Evolutionary conservation across 2,888 invertebrate species (phyloP), one percentile per base, ranked within the genome.

Genomic region (Poecilus cupreus): DNA sequence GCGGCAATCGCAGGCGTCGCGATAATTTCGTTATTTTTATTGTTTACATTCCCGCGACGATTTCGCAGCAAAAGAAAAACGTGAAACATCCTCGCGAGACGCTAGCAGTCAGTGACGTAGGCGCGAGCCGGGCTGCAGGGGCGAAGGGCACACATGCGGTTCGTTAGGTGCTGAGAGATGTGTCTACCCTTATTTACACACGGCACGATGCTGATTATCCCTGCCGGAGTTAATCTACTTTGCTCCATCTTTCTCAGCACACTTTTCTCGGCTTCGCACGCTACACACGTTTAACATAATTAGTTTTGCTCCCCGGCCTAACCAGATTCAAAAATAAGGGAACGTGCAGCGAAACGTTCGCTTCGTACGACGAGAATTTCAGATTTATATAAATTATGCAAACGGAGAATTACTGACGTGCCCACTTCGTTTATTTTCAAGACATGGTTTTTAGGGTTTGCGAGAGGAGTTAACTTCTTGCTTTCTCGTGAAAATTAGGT

Each of bases 101-200:
- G 70, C 72, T 32, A 8, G 8, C 32, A 32, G 32, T 32, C 32
- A 32, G 1, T 32, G 32, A 32, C 32, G 4, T 32, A 1, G 32
- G 32, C 32, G 32, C 6, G 6, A 32, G 32, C 4, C 6, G 32
- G 32, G 32, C 6, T 32, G 32, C 6, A 5, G 4, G 32, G 4
- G 32, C 4, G 2, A 24, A 22, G 82, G 82, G 70, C 76, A 82
- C 82, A 83, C 83, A 83, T 84, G 85, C 84, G 86, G 85, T 86
- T 86, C 85, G 85, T 86, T 86, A 85, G 84, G 83, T 82, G 80
- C 82, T 79, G 81, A 83, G 84, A 83, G 84, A 85, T 85, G 84
- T 85, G 85, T 85, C 85, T 77, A 84, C 85, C 85, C 85, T 85
- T 86, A 86, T 85, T 86, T 86, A 84, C 85, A 85, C 85, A 85